These are phyloP conservation scores for Chrysomela aeneicollis DNA, from an alignment of 2,888 invertebrate genomes.

Conservation along the genomic window DNA sequence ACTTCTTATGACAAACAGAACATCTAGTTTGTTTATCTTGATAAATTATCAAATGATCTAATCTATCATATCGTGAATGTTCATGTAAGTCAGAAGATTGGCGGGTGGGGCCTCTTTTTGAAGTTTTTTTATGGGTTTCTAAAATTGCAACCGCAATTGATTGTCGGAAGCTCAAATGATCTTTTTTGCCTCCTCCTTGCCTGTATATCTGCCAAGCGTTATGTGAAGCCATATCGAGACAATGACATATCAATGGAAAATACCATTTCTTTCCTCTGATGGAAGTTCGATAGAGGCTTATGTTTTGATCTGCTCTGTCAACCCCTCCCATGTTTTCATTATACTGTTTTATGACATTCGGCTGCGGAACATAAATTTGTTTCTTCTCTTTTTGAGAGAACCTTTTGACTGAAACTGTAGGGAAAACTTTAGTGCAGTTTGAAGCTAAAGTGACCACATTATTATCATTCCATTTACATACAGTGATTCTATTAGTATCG, in stretches of 20 bases:
- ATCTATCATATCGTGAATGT: conserved; percentile 26
- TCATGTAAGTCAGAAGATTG: too few relatives aligned
- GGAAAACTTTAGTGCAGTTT: conserved; percentile 25
- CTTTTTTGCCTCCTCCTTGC: conserved; percentile 38
- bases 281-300: too few relatives aligned
- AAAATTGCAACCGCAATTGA: conserved; percentile 28
- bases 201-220: conserved; percentile 45
- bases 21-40: conserved; percentile 35
- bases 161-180: conserved; percentile 43
- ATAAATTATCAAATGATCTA: conserved; percentile 30
- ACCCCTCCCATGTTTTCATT: conserved; percentile 41
- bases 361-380: conserved; percentile 26
- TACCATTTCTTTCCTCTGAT: too few relatives aligned
- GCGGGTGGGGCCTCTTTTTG: too few relatives aligned
- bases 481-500: conserved; percentile 15
- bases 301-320: too few relatives aligned
- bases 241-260: conserved; percentile 42
- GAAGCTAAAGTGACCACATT: conserved; percentile 29
- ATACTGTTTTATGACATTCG: conserved; percentile 29
- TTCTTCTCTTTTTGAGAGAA: conserved; percentile 33
- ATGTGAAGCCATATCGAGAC: conserved; percentile 42
- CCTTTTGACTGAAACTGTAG: conserved; percentile 21
- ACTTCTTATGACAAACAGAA: conserved; percentile 41
- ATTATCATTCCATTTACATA: conserved; percentile 30
- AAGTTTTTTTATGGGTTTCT: too few relatives aligned